phyloP scores from a whole-genome alignment of 2,113 vertebrate genomes.

The Cavia porcellus region DNA sequence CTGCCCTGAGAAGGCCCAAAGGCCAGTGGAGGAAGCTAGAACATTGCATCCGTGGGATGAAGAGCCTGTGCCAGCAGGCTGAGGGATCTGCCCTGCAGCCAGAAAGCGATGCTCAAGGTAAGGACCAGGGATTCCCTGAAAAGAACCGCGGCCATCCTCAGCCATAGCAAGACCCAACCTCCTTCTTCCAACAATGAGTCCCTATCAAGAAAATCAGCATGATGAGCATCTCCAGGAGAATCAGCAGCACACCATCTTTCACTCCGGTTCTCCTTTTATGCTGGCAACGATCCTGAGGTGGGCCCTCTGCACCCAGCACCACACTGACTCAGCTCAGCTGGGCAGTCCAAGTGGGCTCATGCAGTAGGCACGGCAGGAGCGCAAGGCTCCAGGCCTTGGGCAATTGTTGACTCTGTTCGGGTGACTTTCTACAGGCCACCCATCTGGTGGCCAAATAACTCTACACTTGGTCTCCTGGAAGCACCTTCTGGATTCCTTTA shows the following conservation, averaged over 20 bases:
- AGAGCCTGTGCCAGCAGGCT: background rate
- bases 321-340: background rate
- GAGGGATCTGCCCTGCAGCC: background rate
- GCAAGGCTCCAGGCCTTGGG: accelerated
- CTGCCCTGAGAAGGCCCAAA: background rate
- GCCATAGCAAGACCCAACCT: background rate
- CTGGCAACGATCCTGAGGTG: background rate
- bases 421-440: background rate
- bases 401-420: background rate
- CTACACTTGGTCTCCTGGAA: background rate
- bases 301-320: background rate
- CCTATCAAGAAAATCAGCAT: background rate
- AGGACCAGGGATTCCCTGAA: background rate
- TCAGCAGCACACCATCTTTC: background rate
- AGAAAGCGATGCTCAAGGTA: background rate
- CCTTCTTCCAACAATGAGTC: background rate
- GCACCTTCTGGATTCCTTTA: background rate
- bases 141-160: background rate
- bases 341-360: too few relatives aligned
- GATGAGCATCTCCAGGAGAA: background rate
- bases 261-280: background rate
- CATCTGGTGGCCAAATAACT: background rate
- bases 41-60: background rate
- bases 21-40: too few relatives aligned
- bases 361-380: background rate